Evolutionary conservation across 2,888 invertebrate genomes (phyloP), one percentile per base, ranked within the genome.

Genomic region (Pterostichus madidus): DNA sequence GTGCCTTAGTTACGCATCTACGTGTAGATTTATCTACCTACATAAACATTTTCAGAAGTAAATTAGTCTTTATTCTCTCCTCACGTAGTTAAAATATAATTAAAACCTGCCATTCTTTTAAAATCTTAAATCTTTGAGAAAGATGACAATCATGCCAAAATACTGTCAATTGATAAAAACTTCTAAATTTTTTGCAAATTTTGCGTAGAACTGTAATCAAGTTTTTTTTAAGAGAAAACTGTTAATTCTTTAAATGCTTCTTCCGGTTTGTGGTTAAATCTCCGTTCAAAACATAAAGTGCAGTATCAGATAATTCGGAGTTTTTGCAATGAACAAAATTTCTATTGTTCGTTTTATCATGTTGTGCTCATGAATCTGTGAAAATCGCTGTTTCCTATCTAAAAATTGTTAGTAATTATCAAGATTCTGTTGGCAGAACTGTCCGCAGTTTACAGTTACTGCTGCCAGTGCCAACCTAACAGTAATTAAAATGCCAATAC

Each of bases 401-500:
- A 73, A 73, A 73, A 73, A 49, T 73, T 24, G 32, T 59, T 31
- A 11, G 49, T 32, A 75, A 52, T 75, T 75, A 75, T 73, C 17
- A 49, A 49, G 15, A 71, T 13, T 13, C 44, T 17, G 24, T 24
- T 53, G n/a, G 15, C 6, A 53, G 13, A 53, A 39, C n/a, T 53
- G 17, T 24, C 17, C 13, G 24, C 4, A 15, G 15, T 75, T 52
- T 75, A 75, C 75, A 75, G 75, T 75, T 75, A 75, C 24, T 31
- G 13, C 52, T 75, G 52, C 31, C 52, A 75, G 52, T 75, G 52
- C 52, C 52, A 75, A 75, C 49, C 8, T 75, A 75, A 49, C 32
- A 75, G 52, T 53, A 75, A 75, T 75, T 75, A 75, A 75, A 75
- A 75, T 75, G 52, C 75, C 75, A 75, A 49, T 75, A 75, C 31